These are phyloP conservation scores for Lontra canadensis DNA, from an alignment of 2,113 vertebrate species.

Conservation along the genomic window DNA sequence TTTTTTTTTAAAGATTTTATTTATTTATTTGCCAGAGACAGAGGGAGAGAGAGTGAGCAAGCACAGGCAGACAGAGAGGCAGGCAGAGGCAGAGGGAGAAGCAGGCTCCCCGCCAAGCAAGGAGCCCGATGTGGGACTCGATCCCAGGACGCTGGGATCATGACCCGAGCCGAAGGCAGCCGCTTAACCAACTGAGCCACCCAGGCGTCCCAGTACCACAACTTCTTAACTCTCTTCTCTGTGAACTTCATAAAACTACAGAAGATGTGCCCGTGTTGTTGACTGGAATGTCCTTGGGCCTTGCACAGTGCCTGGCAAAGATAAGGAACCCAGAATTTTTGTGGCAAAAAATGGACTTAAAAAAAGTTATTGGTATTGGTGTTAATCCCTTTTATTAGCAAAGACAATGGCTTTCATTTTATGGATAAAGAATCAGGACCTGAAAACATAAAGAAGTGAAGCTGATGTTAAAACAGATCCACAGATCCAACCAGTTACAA, in stretches of 20 bases:
- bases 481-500: neutral
- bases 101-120: too few species aligned
- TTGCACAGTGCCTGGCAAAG: neutral
- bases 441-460: conserved; percentile 13
- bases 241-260: neutral
- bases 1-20: too few species aligned
- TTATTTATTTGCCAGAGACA: too few species aligned
- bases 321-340: neutral
- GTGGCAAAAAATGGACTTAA: neutral
- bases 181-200: too few species aligned
- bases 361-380: neutral
- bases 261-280: neutral
- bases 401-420: neutral
- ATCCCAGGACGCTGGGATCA: too few species aligned
- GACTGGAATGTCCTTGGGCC: neutral
- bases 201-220: too few species aligned
- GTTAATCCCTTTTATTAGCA: neutral
- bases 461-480: neutral
- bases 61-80: too few species aligned
- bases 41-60: too few species aligned
- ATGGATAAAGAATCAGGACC: neutral
- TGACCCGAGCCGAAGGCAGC: too few species aligned
- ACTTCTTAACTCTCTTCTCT: neutral
- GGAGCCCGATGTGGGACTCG: too few species aligned
- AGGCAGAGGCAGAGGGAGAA: too few species aligned